Evolutionary conservation across 1,140 invertebrate genomes (phyloP), one percentile per base, ranked within the genome.

Genomic region (Centruroides sculpturatus): DNA sequence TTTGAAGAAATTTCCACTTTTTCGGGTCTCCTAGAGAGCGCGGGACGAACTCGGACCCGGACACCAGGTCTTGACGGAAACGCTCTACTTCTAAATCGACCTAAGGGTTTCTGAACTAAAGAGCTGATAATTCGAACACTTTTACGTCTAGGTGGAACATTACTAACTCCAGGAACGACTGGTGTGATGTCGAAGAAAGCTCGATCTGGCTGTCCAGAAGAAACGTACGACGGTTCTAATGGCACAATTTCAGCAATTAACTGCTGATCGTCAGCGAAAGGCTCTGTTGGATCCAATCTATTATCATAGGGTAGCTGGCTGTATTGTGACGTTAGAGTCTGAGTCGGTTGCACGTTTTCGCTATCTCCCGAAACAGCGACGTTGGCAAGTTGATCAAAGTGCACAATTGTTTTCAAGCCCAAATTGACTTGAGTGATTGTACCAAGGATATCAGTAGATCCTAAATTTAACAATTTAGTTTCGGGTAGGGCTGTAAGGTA

Each of bases 281-380:
- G 41, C 8, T 41, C 41, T 41, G 41, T 41, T 5, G 41, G 41
- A 41, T 41, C 41, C 8, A 41, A 41, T 8, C 41, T 41, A 8
- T 41, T 41, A 41, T 41, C 41, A 41, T 41, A 41, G 3, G 41
- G 41, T 8, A 41, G 8, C 41, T 41, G 41, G 41, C 41, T 41
- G 8, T 5, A 41, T 6, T 41, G 41, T 5, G 41, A 6, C 0
- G 41, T 6, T 6, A 41, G 41, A 41, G 41, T 6, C 8, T 41
- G 5, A 41, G 41, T 41, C 41, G 41, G 41, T 8, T 41, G 41
- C 41, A 41, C 41, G 5, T 41, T 41, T 41, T 41, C 63, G 23
- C 54, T 35, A 9, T 36, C 35, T 9, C 59, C 53, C 85, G 77
- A 69, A 68, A 76, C 63, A 69, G 72, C 55, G 10, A 53, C 64